Evolutionary conservation across 2,888 invertebrate genomes (phyloP).

Genomic region (Atrina japonica): DNA sequence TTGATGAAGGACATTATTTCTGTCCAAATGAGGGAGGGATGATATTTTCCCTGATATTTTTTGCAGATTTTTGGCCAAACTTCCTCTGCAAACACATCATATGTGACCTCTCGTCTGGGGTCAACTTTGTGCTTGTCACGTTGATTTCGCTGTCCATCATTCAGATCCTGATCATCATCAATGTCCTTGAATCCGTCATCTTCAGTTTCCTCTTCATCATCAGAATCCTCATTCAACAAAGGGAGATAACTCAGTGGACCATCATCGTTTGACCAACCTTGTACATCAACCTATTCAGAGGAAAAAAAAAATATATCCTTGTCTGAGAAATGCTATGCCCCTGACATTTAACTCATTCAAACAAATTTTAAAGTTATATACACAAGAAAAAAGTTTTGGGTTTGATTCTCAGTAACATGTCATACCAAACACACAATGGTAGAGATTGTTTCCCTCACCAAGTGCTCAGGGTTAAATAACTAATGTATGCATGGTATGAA

Average conservation of each 20-base stretch:
- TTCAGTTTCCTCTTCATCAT: conserved; percentile 32
- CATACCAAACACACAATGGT: too few species aligned
- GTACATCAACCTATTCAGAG: conserved; percentile 52
- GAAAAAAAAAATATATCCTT: too few species aligned
- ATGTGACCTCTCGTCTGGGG: conserved; percentile 70
- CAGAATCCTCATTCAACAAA: conserved; percentile 40
- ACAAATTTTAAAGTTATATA: too few species aligned
- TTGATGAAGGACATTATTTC: conserved; percentile 76
- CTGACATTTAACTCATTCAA: too few species aligned
- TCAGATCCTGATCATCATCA: conserved; percentile 8
- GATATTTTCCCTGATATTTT: conserved; percentile 47
- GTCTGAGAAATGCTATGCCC: too few species aligned
- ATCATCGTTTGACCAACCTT: conserved; percentile 50
- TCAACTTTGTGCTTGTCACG: conserved; percentile 47
- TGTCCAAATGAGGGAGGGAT: conserved; percentile 74
- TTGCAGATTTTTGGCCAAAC: conserved; percentile 63
- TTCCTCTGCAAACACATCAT: conserved; percentile 67
- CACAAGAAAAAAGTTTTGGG: too few species aligned
- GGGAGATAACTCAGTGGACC: conserved; percentile 41
- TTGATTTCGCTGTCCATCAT: background rate
- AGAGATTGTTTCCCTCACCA: too few species aligned
- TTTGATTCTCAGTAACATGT: too few species aligned
- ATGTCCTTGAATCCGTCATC: conserved; percentile 10
- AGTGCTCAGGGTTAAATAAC: too few species aligned
- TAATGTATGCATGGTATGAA: too few species aligned